phyloP scores from a whole-genome alignment of 2,113 vertebrate genomes.

The Sciurus niger region DNA sequence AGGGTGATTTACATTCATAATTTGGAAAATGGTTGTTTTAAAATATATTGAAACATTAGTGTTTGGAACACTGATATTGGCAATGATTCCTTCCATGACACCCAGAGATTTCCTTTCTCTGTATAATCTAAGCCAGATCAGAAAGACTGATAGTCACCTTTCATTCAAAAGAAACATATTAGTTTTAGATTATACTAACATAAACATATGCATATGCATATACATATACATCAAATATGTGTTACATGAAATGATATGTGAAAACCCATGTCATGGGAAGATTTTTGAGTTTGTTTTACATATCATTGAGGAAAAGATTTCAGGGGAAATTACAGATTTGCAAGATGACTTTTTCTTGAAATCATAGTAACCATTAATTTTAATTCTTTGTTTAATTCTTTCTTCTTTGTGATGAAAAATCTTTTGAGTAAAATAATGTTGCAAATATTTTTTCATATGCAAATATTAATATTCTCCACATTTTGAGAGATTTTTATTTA shows the following conservation, averaged over 20 bases:
- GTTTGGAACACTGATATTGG: background rate
- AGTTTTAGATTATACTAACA: background rate
- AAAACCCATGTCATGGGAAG: background rate
- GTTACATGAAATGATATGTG: background rate
- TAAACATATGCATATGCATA: accelerated
- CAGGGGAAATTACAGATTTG: background rate
- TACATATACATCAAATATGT: background rate
- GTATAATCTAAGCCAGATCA: background rate
- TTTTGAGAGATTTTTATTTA: slow-evolving; percentile 12
- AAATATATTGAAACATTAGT: background rate
- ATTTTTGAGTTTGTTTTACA: background rate
- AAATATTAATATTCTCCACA: background rate
- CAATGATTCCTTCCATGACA: background rate
- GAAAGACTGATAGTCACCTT: background rate
- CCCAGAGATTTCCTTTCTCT: background rate
- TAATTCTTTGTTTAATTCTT: background rate
- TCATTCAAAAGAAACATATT: background rate
- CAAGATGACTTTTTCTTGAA: background rate
- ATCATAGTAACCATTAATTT: background rate
- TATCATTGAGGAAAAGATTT: background rate
- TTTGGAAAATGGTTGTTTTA: background rate
- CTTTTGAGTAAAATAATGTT: background rate
- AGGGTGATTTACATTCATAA: background rate
- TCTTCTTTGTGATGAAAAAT: background rate
- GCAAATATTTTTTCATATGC: background rate